Evolutionary conservation across 2,888 invertebrate genomes (phyloP).

Genomic region (Drosophila bunnanda): DNA sequence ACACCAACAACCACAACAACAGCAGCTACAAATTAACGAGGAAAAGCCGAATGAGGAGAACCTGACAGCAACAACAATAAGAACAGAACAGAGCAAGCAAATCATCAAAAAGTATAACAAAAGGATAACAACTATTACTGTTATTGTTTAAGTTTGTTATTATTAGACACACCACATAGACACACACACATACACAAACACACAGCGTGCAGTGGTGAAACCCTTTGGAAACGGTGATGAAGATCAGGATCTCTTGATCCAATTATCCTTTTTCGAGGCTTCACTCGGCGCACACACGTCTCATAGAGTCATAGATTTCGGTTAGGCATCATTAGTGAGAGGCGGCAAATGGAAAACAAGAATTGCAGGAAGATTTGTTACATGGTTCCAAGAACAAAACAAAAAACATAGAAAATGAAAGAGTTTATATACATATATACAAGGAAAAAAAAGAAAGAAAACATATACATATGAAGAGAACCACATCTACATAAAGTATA

Average conservation of each 20-base stretch:
- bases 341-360: conserved; percentile 17
- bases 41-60: conserved; percentile 34
- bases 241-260: neutral
- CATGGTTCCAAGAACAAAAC: conserved; percentile 68
- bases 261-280: neutral
- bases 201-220: conserved; percentile 15
- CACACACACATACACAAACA: conserved; percentile 23
- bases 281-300: conserved; percentile 12
- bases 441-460: conserved; percentile 31
- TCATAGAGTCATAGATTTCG: conserved; percentile 27
- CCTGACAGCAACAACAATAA: conserved; percentile 41
- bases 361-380: conserved; percentile 71
- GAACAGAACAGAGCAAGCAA: conserved; percentile 7
- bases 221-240: neutral
- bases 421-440: conserved; percentile 58
- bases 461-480: conserved; percentile 51
- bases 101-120: conserved; percentile 39
- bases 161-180: conserved; percentile 29
- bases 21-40: conserved; percentile 33
- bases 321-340: conserved; percentile 21
- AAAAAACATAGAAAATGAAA: conserved; percentile 19
- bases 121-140: conserved; percentile 23
- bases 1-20: conserved; percentile 5
- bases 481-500: conserved; percentile 45
- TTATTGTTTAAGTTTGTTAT: conserved; percentile 41